A percentile compares a stretch with the other conserved stretches of the same genome.
These are phyloP conservation scores for Camelus dromedarius DNA, from an alignment of 2,113 vertebrate species.

Conservation along the genomic window DNA sequence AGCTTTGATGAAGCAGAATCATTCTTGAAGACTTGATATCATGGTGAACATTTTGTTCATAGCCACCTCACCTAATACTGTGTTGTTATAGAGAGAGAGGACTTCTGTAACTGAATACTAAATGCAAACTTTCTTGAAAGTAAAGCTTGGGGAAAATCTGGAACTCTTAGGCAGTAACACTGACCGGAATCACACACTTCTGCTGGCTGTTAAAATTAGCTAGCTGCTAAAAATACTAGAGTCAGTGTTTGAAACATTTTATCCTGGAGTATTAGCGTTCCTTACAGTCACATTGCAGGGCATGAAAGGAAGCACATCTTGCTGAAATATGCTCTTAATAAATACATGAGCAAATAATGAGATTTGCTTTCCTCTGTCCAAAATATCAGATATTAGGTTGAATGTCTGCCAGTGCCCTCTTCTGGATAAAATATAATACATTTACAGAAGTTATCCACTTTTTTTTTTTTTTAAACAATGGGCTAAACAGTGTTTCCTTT, in stretches of 20 bases:
- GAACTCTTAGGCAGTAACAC: not conserved
- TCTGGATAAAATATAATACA: constrained; percentile 50
- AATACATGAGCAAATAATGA: not conserved
- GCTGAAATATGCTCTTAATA: constrained; percentile 7
- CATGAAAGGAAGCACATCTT: not conserved
- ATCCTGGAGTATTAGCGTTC: not conserved
- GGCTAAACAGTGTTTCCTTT: not conserved
- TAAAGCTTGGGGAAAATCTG: constrained; percentile 21
- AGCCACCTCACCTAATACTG: not conserved
- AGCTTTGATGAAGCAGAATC: not conserved
- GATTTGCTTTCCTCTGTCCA: not conserved
- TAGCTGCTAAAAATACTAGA: not conserved
- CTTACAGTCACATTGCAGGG: not conserved
- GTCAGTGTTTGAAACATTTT: not conserved
- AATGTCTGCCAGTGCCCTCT: constrained; percentile 63
- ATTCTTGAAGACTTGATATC: not conserved
- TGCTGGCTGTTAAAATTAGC: not conserved
- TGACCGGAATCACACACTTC: not conserved
- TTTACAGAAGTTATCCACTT: not conserved
- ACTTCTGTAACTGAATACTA: constrained; percentile 32
- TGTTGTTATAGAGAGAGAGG: not conserved
- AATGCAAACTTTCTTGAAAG: not conserved
- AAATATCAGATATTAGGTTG: not conserved
- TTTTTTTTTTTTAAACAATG: not conserved
- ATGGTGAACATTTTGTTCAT: not conserved